Percentiles rank a stretch among this genome's conserved stretches.
Conservation (phyloP, 2,113 vertebrate species). For the Ctenomys sociabilis region DNA sequence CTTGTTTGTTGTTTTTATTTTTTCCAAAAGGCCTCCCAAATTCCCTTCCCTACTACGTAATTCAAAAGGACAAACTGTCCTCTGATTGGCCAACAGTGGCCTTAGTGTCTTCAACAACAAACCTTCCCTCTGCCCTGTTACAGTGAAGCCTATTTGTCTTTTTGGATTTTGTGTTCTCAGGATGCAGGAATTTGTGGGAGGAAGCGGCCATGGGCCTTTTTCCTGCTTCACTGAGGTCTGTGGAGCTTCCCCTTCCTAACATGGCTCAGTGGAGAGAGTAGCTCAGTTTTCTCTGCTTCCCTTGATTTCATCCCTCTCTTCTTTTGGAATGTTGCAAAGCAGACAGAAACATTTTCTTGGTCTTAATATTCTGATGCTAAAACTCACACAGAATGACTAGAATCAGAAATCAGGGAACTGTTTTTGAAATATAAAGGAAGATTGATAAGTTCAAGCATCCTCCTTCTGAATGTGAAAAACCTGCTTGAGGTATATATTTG, state of each 20-base stretch:
- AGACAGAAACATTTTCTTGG: not conserved
- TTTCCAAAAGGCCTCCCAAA: not conserved
- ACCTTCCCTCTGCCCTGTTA: not conserved
- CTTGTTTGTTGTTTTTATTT: not conserved
- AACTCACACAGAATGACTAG: not conserved
- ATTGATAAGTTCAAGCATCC: not conserved
- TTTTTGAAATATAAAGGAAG: slow-evolving; percentile 37
- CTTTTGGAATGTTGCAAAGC: not conserved
- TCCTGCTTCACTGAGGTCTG: not conserved
- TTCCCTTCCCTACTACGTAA: slow-evolving; percentile 42
- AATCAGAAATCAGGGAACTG: not conserved
- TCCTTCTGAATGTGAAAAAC: not conserved
- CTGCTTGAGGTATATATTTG: not conserved
- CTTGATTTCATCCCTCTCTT: not conserved
- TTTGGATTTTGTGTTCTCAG: not conserved
- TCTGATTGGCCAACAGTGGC: not conserved
- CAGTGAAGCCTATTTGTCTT: slow-evolving; percentile 25
- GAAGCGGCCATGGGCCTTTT: not conserved
- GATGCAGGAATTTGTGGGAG: slow-evolving; percentile 42
- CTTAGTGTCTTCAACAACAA: not conserved
- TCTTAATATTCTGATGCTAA: slow-evolving; percentile 4
- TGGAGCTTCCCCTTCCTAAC: not conserved
- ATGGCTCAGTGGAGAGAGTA: not conserved
- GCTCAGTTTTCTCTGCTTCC: not conserved
- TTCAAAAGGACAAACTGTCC: not conserved